Base-by-base conservation (phyloP, 2,888 invertebrate species). In the Rhingia campestris region DNA sequence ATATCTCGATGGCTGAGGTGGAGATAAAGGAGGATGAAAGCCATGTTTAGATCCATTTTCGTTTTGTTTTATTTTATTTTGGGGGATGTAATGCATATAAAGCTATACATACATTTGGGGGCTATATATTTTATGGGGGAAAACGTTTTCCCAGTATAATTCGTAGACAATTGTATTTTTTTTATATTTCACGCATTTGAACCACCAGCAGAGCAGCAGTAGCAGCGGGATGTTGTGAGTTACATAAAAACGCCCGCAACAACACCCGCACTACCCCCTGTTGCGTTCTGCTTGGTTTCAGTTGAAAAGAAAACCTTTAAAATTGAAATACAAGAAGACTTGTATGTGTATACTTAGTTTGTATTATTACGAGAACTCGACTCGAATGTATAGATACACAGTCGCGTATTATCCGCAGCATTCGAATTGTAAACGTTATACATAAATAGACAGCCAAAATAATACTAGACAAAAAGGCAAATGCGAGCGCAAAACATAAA, bases 141-240 rank as follows among this genome's bases (percentile, higher is more conserved):
- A 69, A 76, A 76, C 45, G n/a, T 61, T 76, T 33, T 61, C 58
- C 39, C 73, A 59, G 54, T 66, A 73, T 79, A 66, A 79, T 79
- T 79, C 33, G 39, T 79, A 80, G 73, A 67, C 79, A 73, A 66
- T 73, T 66, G 73, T 66, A 41, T 39, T 30, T 41, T 41, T 61
- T 49, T 45, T 61, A 35, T 53, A 10, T 53, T 43, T 63, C 45
- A 77, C 64, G 63, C 58, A 77, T 72, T 63, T 35, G 49, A 51
- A 41, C 9, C 22, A 22, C 22, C 22, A 22, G 22, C 22, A 22
- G 22, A 22, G 22, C 22, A 22, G 22, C 22, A 22, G 22, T 6
- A 10, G 41, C 9, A 12, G 45, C 7, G 59, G 72, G 72, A 39
- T 66, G 66, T 53, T 43, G 51, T 59, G 51, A 56, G 45, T 58